These are phyloP conservation scores for Aplysia californica DNA, from an alignment of 1,140 invertebrate genomes.

Conservation along the genomic window DNA sequence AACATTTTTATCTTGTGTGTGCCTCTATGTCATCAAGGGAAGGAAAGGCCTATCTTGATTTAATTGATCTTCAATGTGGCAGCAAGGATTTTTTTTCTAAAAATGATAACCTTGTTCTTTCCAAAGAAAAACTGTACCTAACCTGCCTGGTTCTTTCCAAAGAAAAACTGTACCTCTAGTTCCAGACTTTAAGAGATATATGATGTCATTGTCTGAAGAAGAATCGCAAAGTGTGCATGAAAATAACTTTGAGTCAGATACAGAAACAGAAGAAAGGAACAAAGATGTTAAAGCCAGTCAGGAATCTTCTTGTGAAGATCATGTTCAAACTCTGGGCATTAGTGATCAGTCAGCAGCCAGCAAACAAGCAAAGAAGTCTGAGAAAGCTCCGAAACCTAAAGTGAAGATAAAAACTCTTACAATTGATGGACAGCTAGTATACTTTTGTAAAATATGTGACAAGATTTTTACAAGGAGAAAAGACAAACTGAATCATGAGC, in stretches of 20 bases:
- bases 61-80: too few relatives aligned
- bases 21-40: background rate
- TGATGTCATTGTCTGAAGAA: too few relatives aligned
- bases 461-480: conserved; percentile 29
- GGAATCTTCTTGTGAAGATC: background rate
- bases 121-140: background rate
- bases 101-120: background rate
- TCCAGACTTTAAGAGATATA: too few relatives aligned
- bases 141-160: too few relatives aligned
- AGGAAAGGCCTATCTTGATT: background rate
- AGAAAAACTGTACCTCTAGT: too few relatives aligned
- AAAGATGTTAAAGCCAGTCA: background rate
- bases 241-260: background rate
- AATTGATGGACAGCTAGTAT: conserved; percentile 26
- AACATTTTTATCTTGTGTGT: background rate
- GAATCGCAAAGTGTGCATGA: background rate
- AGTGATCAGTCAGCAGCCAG: background rate
- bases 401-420: conserved; percentile 28
- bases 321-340: background rate
- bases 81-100: background rate
- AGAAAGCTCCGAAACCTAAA: conserved; percentile 14
- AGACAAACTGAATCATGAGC: conserved; percentile 27
- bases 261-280: background rate
- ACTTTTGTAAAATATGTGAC: conserved; percentile 30
- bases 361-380: background rate